Evolutionary conservation across 2,113 vertebrate species (phyloP).

Genomic region (Rhombomys opimus): DNA sequence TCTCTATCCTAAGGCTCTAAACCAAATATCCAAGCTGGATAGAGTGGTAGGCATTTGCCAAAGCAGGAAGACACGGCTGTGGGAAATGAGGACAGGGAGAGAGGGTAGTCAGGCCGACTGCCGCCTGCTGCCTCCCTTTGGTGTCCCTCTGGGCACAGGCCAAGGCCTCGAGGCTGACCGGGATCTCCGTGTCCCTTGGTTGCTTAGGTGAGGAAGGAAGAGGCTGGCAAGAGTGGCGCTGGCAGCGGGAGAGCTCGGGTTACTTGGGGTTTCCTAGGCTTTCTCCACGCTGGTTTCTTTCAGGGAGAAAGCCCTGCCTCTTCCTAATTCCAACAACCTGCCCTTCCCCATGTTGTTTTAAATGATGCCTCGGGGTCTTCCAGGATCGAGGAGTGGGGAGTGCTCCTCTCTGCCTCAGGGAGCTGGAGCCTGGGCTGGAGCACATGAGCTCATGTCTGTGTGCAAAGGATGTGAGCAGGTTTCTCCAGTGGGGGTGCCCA

Average conservation of each 20-base stretch:
- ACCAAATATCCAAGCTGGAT: neutral
- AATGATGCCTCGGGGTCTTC: neutral
- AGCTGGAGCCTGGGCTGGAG: slow-evolving; percentile 62
- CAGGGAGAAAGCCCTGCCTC: neutral
- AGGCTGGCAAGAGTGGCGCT: neutral
- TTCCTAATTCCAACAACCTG: neutral
- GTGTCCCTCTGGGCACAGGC: neutral
- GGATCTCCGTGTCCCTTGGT: neutral
- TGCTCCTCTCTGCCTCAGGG: slow-evolving; percentile 48
- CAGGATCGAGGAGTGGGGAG: slow-evolving; percentile 39
- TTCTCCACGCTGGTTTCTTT: neutral
- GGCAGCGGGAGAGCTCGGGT: neutral
- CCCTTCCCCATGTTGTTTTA: neutral
- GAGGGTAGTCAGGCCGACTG: neutral
- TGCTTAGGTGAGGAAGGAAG: neutral
- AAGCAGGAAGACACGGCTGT: neutral
- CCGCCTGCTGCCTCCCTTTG: neutral
- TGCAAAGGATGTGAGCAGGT: slow-evolving; percentile 76
- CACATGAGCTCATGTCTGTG: slow-evolving; percentile 86
- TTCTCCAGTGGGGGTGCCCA: slow-evolving; percentile 81
- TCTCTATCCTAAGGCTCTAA: neutral
- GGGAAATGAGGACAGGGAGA: neutral
- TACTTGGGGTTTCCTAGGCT: neutral
- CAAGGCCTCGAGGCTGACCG: neutral
- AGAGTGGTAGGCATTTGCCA: neutral